Evolutionary conservation across 2,888 invertebrate species (phyloP).

Genomic region (Salticus scenicus): DNA sequence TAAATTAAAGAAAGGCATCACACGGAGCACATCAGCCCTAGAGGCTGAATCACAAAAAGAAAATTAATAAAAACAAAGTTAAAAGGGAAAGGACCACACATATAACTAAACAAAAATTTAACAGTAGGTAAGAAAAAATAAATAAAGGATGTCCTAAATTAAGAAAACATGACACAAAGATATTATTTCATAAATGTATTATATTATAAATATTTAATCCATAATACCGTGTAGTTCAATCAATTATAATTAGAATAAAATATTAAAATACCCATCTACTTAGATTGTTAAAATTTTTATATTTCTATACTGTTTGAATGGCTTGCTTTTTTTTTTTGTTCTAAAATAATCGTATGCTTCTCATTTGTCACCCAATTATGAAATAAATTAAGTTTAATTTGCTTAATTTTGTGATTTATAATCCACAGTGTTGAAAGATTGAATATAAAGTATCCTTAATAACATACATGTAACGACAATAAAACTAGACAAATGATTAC

Average conservation of each 20-base stretch:
- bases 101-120: constrained; percentile 29
- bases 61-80: constrained; percentile 24
- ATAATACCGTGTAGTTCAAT: no score
- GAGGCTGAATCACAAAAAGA: constrained; percentile 45
- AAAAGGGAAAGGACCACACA: constrained; percentile 42
- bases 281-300: no score
- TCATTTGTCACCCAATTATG: no score
- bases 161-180: no score
- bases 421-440: neutral
- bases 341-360: no score
- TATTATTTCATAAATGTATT: no score
- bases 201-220: no score
- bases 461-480: neutral
- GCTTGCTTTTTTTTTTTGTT: no score
- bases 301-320: no score
- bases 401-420: neutral
- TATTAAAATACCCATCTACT: no score
- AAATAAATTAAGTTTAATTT: no score
- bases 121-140: constrained; percentile 26
- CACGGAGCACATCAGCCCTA: constrained; percentile 60
- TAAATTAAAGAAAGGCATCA: constrained; percentile 56
- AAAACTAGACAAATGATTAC: neutral
- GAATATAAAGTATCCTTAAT: neutral
- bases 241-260: no score
- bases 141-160: neutral